Conservation (phyloP, 2,797 vertebrate genomes). For the Ispidina picta region DNA sequence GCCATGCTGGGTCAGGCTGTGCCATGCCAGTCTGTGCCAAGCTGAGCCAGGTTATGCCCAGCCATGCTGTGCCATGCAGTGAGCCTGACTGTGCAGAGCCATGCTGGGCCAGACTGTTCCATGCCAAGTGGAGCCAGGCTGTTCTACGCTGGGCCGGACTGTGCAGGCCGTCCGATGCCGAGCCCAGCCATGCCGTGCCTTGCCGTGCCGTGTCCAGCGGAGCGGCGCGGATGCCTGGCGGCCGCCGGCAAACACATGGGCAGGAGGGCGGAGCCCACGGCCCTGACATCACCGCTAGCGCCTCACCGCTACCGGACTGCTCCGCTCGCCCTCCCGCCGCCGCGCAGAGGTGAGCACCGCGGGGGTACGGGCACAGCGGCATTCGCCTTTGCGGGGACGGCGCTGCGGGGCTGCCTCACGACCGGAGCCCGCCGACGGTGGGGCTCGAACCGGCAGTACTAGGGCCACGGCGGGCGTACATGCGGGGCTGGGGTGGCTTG, state of each 20-base stretch:
- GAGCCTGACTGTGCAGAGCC: too few species aligned
- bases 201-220: neutral
- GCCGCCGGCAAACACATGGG: neutral
- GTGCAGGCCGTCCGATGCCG: neutral
- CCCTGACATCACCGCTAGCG: constrained; percentile 17
- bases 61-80: neutral
- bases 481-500: neutral
- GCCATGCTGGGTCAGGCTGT: neutral
- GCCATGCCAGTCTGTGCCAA: too few species aligned
- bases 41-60: neutral
- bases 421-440: neutral
- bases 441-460: neutral
- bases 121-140: neutral
- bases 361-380: neutral
- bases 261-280: constrained; percentile 10
- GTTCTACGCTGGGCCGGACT: neutral
- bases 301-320: neutral
- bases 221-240: neutral
- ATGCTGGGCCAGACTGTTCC: neutral
- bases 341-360: constrained; percentile 6
- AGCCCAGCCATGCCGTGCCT: neutral
- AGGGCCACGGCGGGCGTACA: neutral
- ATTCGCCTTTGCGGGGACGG: neutral
- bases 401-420: neutral
- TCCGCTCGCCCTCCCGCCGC: neutral